Evolutionary conservation across 1,140 invertebrate species (phyloP).

Genomic region (Nomia melanderi): DNA sequence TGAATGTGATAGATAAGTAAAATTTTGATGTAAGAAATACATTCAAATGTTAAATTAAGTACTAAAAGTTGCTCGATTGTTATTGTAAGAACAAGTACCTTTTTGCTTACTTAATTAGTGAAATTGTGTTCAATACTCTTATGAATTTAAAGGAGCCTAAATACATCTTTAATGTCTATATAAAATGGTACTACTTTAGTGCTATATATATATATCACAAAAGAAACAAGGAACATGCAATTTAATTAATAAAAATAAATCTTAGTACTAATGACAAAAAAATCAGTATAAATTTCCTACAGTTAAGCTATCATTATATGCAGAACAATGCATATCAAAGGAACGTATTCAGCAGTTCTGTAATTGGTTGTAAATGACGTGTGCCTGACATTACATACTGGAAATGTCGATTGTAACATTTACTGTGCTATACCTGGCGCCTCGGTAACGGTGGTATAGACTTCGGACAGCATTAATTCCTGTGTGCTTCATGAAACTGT

Average conservation of each 20-base stretch:
- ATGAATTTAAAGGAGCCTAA: background rate
- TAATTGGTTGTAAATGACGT: background rate
- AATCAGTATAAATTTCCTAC: background rate
- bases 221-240: too few relatives aligned
- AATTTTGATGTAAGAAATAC: too few relatives aligned
- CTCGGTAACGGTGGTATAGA: background rate
- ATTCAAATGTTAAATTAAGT: too few relatives aligned
- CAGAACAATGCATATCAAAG: background rate
- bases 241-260: background rate
- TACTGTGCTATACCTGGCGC: background rate
- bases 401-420: slow-evolving; percentile 5
- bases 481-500: too few relatives aligned
- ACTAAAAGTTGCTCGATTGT: background rate
- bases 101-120: background rate
- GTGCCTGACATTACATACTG: background rate
- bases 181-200: background rate
- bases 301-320: background rate
- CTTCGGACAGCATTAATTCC: background rate
- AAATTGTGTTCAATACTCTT: background rate
- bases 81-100: background rate
- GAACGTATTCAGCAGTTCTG: background rate
- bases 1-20: too few relatives aligned
- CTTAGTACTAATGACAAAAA: background rate
- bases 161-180: background rate
- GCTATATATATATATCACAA: too few relatives aligned